Base-by-base conservation (phyloP, 2,888 invertebrate genomes). In the Seira sanloemensis region DNA sequence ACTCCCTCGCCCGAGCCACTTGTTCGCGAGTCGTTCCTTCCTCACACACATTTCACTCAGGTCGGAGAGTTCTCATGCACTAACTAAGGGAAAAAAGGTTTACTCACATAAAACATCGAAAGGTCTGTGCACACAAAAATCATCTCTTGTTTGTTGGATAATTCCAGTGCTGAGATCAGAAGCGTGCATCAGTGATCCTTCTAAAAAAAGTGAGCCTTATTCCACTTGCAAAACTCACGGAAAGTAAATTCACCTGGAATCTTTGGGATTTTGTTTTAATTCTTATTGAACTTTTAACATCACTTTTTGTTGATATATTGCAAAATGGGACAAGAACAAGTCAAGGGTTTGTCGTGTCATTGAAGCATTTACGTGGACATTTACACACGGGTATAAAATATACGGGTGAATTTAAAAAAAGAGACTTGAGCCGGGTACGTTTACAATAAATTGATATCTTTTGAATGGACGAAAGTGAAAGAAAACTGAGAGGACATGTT, bases 1-100 rank as follows among this genome's bases (percentile, higher is more conserved):
- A 82, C 82, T 82, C 82, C 82, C 82, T 82, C 82, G 82, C 76
- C 82, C 82, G 82, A 82, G 82, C 82, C 82, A 82, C 82, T 82
- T 82, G 82, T 82, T 82, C 82, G 82, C 77, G 50, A 65, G 77
- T 26, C 54, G 24, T 76, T 82, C 72, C 67, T 74, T 54, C 72
- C 50, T 25, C 50, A 46, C 7, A 5, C 2, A 69, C 72, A 23
- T 66, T 4, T 66, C 25, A 24, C 68, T 68, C 50, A 72, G 4
- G 46, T 21, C 27, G 16, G 23, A n/a, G n/a, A 21, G 18, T 71
- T 46, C 37, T 58, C 5, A 21, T 21, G n/a, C 66, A 9, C 23
- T 66, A 9, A 23, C 23, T 66, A 7, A 21, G 2, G n/a, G 23
- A 54, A 2, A 19, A 18, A 37, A 37, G 37, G 37, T 37, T 37